These are phyloP conservation scores for Drosophila triauraria DNA, from an alignment of 1,140 invertebrate species.

Conservation along the genomic window DNA sequence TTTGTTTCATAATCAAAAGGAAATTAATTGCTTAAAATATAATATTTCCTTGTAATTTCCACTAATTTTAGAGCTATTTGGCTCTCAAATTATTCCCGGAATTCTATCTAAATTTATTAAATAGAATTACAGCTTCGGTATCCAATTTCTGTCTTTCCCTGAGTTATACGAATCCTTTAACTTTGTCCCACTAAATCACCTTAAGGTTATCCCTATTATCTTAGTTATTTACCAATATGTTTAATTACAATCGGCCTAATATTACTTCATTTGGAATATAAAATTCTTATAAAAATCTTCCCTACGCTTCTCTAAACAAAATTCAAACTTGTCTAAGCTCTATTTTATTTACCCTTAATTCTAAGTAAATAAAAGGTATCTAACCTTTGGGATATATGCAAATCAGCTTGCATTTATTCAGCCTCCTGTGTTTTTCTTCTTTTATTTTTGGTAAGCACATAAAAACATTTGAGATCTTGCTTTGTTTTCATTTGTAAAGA, in stretches of 20 bases:
- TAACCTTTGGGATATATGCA: neutral
- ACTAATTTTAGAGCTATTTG: neutral
- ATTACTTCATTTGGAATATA: no score
- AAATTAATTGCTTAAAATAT: neutral
- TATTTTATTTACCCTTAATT: neutral
- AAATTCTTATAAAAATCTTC: no score
- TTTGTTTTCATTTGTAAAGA: constrained; percentile 39
- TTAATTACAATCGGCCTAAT: no score
- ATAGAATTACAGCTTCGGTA: no score
- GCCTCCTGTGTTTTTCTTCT: neutral
- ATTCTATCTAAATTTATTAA: no score
- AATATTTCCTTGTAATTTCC: neutral
- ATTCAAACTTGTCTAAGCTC: neutral
- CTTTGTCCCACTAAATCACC: no score
- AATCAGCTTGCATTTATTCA: constrained; percentile 9
- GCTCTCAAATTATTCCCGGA: no score
- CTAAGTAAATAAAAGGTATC: neutral
- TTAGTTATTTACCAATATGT: no score
- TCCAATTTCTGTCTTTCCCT: no score
- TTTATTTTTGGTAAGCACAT: constrained; percentile 34
- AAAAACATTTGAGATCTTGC: constrained; percentile 58
- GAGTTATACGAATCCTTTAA: no score
- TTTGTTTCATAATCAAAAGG: no score
- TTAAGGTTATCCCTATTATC: no score
- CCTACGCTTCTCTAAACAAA: neutral